phyloP scores from a whole-genome alignment of 30 jellyfish, hydroid and myxozoan genomes.

The Phacellophora camtschatica region DNA sequence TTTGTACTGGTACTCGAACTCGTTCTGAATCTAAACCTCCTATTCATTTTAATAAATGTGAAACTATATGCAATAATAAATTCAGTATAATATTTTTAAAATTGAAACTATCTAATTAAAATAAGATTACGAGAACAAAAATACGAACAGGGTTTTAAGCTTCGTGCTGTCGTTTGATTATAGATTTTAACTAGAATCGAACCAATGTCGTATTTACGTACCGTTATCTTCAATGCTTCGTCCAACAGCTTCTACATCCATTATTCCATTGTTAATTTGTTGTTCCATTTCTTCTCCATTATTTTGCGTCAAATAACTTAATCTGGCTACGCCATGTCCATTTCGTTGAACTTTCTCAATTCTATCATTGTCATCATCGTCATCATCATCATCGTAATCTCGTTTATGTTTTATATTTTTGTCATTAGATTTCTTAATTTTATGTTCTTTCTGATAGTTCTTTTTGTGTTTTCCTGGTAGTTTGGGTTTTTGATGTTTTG shows the following conservation, averaged over 20 bases:
- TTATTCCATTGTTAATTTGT: slow-evolving; percentile 51
- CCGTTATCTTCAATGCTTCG: slow-evolving; percentile 73
- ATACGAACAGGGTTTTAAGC: too few species aligned
- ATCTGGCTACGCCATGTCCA: slow-evolving; percentile 85
- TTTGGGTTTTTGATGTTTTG: slow-evolving; percentile 4
- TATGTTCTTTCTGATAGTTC: not conserved
- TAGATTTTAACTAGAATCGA: not conserved
- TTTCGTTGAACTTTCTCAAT: slow-evolving; percentile 62
- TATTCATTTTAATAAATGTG: too few species aligned
- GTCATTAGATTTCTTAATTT: not conserved
- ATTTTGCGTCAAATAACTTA: slow-evolving; percentile 85
- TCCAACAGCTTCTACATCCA: slow-evolving; percentile 88
- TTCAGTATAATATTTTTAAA: too few species aligned
- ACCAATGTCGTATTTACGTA: not conserved
- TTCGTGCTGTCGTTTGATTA: not conserved
- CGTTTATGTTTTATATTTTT: not conserved
- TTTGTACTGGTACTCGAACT: too few species aligned
- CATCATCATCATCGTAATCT: slow-evolving; percentile 59
- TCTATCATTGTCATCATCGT: slow-evolving; percentile 42
- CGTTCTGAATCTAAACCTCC: too few species aligned
- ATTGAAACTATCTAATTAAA: too few species aligned
- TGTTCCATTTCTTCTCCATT: slow-evolving; percentile 84
- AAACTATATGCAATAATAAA: too few species aligned
- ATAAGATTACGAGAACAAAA: too few species aligned
- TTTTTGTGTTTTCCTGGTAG: not conserved